Percentiles rank a stretch among this genome's conserved stretches.
Conservation (phyloP, 2,888 invertebrate species). For the Lasioglossum leucozonium region DNA sequence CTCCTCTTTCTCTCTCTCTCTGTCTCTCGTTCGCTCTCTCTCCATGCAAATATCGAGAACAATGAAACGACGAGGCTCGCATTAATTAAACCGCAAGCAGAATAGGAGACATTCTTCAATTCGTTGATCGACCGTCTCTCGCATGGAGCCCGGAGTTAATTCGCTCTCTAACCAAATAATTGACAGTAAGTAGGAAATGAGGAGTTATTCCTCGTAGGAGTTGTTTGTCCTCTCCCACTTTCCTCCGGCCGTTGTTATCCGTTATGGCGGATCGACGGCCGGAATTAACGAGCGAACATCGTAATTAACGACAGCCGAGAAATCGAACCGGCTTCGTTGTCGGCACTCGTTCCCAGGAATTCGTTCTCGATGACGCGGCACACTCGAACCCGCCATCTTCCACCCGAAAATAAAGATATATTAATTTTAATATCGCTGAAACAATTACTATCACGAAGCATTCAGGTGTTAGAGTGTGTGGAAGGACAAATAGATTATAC, state of each 20-base stretch:
- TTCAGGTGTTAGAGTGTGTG: no score
- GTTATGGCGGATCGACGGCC: constrained; percentile 42
- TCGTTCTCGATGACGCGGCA: constrained; percentile 9
- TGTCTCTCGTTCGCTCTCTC: neutral
- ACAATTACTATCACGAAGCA: neutral
- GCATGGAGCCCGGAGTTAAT: constrained; percentile 54
- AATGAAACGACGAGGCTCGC: constrained; percentile 58
- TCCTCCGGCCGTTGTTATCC: constrained; percentile 17
- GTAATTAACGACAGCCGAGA: constrained; percentile 45
- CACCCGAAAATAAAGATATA: neutral
- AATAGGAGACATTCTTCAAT: constrained; percentile 57
- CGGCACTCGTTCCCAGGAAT: constrained; percentile 21
- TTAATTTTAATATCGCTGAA: neutral
- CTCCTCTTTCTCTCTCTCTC: neutral
- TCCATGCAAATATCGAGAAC: constrained; percentile 57
- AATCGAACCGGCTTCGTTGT: constrained; percentile 27
- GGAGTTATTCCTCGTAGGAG: constrained; percentile 63
- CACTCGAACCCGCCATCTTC: neutral
- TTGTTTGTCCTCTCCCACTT: constrained; percentile 61
- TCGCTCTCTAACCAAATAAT: constrained; percentile 64
- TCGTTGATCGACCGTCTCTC: constrained; percentile 55
- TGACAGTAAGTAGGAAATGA: constrained; percentile 65
- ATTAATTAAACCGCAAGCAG: constrained; percentile 59
- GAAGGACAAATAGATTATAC: no score
- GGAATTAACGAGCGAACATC: constrained; percentile 57